phyloP scores from a whole-genome alignment of 2,888 invertebrate species.

The Acleris holmiana region DNA sequence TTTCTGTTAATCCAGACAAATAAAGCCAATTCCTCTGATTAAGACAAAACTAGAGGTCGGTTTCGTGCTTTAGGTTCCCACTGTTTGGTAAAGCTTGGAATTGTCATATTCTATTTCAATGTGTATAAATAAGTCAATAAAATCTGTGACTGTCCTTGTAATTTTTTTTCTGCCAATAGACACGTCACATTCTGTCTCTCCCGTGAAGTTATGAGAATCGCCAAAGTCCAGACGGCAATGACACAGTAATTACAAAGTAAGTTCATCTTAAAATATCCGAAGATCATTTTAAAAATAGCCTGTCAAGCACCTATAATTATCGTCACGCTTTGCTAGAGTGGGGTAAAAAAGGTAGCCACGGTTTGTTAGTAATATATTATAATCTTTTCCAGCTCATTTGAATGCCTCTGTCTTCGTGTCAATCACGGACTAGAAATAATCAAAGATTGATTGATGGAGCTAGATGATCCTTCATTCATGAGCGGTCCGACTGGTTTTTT shows the following conservation, averaged over 20 bases:
- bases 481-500: constrained; percentile 42
- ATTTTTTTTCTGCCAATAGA: too few species aligned
- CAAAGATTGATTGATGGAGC: constrained; percentile 70
- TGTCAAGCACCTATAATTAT: constrained; percentile 36
- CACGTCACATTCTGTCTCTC: too few species aligned
- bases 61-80: too few species aligned
- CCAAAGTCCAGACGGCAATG: constrained; percentile 24
- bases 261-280: constrained; percentile 21
- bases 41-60: too few species aligned
- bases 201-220: constrained; percentile 4
- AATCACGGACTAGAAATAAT: constrained; percentile 70
- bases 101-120: too few species aligned
- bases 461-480: constrained; percentile 64
- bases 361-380: constrained; percentile 38
- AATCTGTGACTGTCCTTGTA: too few species aligned
- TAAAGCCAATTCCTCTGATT: too few species aligned
- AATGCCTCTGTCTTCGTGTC: constrained; percentile 76
- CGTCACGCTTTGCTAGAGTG: constrained; percentile 28
- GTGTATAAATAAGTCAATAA: too few species aligned
- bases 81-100: too few species aligned
- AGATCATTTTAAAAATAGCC: constrained; percentile 34
- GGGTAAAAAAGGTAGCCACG: constrained; percentile 36
- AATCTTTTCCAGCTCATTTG: constrained; percentile 67
- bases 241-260: constrained; percentile 31
- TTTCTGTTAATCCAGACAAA: too few species aligned